These are phyloP conservation scores for Tortricodes alternella DNA, from an alignment of 2,888 invertebrate species.

Conservation along the genomic window DNA sequence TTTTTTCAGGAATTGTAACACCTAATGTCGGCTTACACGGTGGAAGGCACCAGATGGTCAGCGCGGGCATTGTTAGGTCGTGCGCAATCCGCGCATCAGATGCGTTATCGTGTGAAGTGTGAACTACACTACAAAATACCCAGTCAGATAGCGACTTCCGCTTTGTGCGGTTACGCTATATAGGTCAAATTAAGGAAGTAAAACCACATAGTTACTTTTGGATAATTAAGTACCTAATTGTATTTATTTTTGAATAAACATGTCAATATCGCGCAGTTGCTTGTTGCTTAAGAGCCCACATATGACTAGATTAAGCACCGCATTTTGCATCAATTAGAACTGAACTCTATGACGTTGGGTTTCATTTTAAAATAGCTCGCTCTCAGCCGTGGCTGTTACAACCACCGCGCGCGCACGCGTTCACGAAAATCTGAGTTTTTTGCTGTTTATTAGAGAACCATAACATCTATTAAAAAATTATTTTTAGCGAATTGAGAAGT, in stretches of 20 bases:
- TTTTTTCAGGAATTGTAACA: constrained; percentile 36
- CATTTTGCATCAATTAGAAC: too few species aligned
- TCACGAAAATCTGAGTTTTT: too few species aligned
- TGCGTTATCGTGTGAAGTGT: constrained; percentile 54
- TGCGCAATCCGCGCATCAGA: constrained; percentile 54
- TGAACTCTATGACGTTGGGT: too few species aligned
- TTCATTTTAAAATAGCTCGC: too few species aligned
- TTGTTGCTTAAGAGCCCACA: too few species aligned
- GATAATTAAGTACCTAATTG: constrained; percentile 18
- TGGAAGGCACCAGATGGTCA: constrained; percentile 55
- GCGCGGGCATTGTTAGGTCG: constrained; percentile 46
- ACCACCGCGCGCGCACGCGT: too few species aligned
- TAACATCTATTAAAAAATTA: too few species aligned
- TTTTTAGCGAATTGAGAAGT: too few species aligned
- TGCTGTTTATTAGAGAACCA: too few species aligned
- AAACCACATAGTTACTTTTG: constrained; percentile 58
- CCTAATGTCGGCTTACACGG: too few species aligned
- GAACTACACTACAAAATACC: constrained; percentile 47
- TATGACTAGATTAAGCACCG: too few species aligned
- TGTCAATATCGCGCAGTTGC: background rate
- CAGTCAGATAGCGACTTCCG: constrained; percentile 72
- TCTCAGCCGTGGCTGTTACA: too few species aligned
- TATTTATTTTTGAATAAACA: background rate
- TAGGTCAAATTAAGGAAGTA: constrained; percentile 72
- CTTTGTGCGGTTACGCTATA: constrained; percentile 52